Evolutionary conservation across 1,140 invertebrate genomes (phyloP).

Genomic region (Ceratina japonica): DNA sequence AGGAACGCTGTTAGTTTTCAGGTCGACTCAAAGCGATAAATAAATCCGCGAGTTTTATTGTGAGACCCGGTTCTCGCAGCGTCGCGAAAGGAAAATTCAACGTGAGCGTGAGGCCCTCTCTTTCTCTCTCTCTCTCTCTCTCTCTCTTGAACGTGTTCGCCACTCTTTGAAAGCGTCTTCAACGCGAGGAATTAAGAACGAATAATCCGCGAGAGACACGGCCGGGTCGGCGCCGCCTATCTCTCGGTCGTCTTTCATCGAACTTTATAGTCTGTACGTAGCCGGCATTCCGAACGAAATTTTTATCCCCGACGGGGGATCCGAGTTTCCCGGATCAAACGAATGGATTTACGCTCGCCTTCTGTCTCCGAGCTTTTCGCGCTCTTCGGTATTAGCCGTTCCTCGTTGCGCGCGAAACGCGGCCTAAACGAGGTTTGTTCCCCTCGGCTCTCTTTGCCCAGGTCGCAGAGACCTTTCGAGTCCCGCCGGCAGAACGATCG

Average conservation of each 20-base stretch:
- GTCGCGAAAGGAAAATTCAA: not conserved
- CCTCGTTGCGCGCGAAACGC: not conserved
- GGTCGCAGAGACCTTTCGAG: too few relatives aligned
- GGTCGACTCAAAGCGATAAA: constrained; percentile 51
- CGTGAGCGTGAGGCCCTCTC: not conserved
- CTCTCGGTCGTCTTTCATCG: constrained; percentile 26
- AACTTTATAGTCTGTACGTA: constrained; percentile 33
- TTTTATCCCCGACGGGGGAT: constrained; percentile 21
- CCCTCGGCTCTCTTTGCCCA: too few relatives aligned
- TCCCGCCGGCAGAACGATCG: too few relatives aligned
- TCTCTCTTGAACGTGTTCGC: too few relatives aligned
- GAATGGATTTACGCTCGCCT: constrained; percentile 19
- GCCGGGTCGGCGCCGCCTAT: not conserved
- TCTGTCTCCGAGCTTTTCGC: not conserved
- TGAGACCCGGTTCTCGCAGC: not conserved
- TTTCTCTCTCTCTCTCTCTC: not conserved
- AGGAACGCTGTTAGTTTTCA: constrained; percentile 45
- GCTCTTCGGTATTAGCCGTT: not conserved
- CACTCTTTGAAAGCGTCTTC: not conserved
- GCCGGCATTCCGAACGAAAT: constrained; percentile 23
- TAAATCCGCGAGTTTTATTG: constrained; percentile 54
- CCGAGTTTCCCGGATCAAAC: constrained; percentile 8
- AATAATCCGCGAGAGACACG: constrained; percentile 33
- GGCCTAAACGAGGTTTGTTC: not conserved
- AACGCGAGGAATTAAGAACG: constrained; percentile 13